Evolutionary conservation across 2,797 vertebrate genomes (phyloP), one percentile per base, ranked within the genome.

Genomic region (Balearica regulorum): DNA sequence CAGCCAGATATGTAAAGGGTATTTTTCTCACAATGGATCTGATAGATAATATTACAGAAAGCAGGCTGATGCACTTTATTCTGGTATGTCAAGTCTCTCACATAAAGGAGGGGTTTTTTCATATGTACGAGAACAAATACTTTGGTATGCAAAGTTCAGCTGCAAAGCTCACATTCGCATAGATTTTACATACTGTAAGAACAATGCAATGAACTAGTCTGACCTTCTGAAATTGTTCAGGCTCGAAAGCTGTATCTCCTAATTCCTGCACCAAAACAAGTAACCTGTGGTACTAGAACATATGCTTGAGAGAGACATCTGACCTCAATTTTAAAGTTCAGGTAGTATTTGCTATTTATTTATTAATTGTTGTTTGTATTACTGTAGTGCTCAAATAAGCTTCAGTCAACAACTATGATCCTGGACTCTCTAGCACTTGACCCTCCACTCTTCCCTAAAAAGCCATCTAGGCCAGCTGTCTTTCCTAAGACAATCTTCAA

Each of bases 11-110:
- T 33, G 60, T 79, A 96, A 97, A 95, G n/a, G 43, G 14, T 22
- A 76, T 92, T 97, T 97, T 97, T 89, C 16, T 96, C 51, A 94
- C 39, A 95, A 80, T 91, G 31, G 48, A 53, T 79, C 31, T 91
- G 73, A 93, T 71, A 58, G 33, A n/a, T 57, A 87, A 35, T 69
- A 80, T 81, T 87, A 82, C 6, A 93, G 65, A 91, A 83, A 83
- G 31, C 37, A 55, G n/a, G 12, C 6, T 87, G 71, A 66, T 87
- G 79, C 12, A 79, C 35, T 54, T 51, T 87, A 66, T 89, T 96
- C 31, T 48, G n/a, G 2, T 31, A 51, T 72, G 58, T 68, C 41
- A 94, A 41, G 22, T 83, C 35, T 94, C 55, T 72, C 70, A 72
- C 61, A 87, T 64, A 96, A 94, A 71, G 39, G 13, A 87, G 12